phyloP scores from a whole-genome alignment of 2,113 vertebrate genomes.

The Catagonus wagneri region DNA sequence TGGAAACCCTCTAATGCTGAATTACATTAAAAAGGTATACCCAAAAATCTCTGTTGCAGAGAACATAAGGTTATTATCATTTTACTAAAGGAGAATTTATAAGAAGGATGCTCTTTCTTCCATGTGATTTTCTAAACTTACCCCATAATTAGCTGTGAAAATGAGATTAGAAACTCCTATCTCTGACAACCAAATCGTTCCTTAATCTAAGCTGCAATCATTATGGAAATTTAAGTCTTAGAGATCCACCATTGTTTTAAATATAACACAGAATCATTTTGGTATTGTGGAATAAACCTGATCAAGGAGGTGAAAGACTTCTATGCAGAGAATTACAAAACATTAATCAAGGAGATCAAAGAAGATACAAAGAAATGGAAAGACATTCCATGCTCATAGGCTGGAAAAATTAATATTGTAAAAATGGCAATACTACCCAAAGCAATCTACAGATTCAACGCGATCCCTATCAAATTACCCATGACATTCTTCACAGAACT shows the following conservation, averaged over 20 bases:
- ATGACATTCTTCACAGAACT: no score
- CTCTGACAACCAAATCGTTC: conserved; percentile 63
- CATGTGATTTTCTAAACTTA: conserved; percentile 69
- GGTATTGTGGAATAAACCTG: no score
- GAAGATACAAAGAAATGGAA: no score
- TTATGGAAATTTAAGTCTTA: conserved; percentile 39
- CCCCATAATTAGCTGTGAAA: conserved; percentile 66
- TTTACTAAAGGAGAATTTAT: conserved; percentile 50
- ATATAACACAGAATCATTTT: conserved; percentile 39
- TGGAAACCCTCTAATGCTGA: not conserved
- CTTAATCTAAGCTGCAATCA: conserved; percentile 66
- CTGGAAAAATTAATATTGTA: no score
- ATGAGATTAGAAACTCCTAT: conserved; percentile 54
- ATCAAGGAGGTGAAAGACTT: no score
- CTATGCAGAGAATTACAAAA: no score
- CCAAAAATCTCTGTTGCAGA: conserved; percentile 25
- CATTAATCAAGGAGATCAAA: no score
- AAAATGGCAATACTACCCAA: no score
- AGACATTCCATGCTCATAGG: no score
- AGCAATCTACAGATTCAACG: no score
- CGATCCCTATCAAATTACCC: no score
- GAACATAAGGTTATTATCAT: conserved; percentile 60
- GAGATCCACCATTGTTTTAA: conserved; percentile 49
- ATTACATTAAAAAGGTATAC: not conserved
- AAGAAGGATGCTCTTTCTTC: conserved; percentile 58